Evolutionary conservation across 2,888 invertebrate genomes (phyloP), one percentile per base, ranked within the genome.

Genomic region (Gastracanthus pulcherrimus): DNA sequence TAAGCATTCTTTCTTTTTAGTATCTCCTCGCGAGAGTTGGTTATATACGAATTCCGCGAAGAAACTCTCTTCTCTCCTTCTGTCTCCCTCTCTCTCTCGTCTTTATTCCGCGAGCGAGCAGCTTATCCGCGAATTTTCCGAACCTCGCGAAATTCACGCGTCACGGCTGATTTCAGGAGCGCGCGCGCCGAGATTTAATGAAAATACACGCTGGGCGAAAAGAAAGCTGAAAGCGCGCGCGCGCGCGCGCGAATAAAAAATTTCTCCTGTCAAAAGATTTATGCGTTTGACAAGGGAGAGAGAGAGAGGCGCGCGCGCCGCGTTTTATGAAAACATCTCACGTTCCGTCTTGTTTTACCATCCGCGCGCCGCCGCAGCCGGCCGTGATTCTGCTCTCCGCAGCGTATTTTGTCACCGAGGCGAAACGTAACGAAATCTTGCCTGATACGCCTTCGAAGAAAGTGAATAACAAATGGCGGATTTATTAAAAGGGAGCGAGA

Each of bases 261-360:
- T 72, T 72, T 72, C 11, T n/a, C 77, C 55, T 41, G 48, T 66
- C 36, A 41, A 80, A 76, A 82, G 82, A 82, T 80, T 82, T 82
- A 82, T 82, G 79, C 76, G 76, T 71, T 75, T 78, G 71, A 67
- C 60, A 77, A 76, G 69, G 36, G 71, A 58, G 55, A n/a, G 60
- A 23, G 34, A 66, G 41, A n/a, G 58, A 38, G 3, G 13, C 36
- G 29, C n/a, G n/a, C 26, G 29, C 58, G 64, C 23, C 29, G 67
- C 48, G n/a, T 70, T 80, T 83, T 81, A 81, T 83, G 81, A 81
- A 83, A 83, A 60, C 83, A 76, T 71, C 76, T 83, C 83, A 83
- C 83, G 83, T 81, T 29, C 60, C 71, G 64, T 71, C 83, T 83
- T 83, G 81, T 81, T 76, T 83, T 78, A 82, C 76, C 72, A 34